Evolutionary conservation across 1,140 invertebrate genomes (phyloP), one percentile per base, ranked within the genome.

Genomic region (Colletes gigas): DNA sequence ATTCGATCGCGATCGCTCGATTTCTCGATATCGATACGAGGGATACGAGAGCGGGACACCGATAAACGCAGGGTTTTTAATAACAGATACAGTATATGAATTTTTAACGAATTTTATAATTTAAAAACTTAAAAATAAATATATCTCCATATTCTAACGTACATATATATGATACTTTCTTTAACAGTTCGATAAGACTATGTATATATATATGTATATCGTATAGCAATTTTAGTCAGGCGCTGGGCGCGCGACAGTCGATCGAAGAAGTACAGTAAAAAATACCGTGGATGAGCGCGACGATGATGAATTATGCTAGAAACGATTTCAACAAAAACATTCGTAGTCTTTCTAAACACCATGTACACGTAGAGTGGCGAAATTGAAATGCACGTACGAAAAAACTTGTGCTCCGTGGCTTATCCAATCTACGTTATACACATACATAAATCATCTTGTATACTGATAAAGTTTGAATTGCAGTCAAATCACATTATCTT

Each of bases 61-160:
- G 59, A 82, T 63, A 82, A 78, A 62, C 72, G 47, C 65, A 70
- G 65, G 83, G 73, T 82, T 75, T 55, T 79, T 65, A 86, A 83
- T 85, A 83, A 86, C 85, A 79, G 60, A 63, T 86, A 79, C 63
- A 79, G 57, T 82, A 76, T 82, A 4, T 78, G 54, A 73, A 81
- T 82, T 84, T 89, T 83, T 65, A 88, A 89, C 83, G 84, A 77
- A 86, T 86, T 84, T 89, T 89, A 89, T 89, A 88, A 90, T 89
- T 89, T 78, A 86, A 84, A 90, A 90, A 90, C 88, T 85, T 84
- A 86, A 88, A 90, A 90, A 90, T 90, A 91, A 90, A 91, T 88
- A 88, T 89, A 83, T 90, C 69, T 80, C 83, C 78, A 89, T 86
- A 86, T 83, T 87, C 89, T 90, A 90, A 91, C 89, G 76, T 89